Evolutionary conservation across 2,888 invertebrate genomes (phyloP).

Genomic region (Mesorhabditis spiculigera): DNA sequence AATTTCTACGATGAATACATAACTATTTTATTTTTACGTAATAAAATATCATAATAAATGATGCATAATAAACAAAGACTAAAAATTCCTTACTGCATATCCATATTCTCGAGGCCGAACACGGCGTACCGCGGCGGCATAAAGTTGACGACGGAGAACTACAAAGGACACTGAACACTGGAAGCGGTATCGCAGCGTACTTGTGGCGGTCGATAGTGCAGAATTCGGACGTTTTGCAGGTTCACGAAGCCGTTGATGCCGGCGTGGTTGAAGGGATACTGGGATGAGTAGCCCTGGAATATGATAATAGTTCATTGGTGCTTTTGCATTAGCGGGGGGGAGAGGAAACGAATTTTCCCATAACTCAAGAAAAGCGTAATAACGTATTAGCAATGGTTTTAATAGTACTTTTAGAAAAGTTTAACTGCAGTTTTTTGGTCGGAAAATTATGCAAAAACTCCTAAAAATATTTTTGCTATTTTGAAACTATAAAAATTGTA

Average conservation of each 20-base stretch:
- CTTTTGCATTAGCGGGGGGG: not conserved
- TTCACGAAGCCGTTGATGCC: slow-evolving; percentile 46
- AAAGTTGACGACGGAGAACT: slow-evolving; percentile 49
- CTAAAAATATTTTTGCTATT: not conserved
- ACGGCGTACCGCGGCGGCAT: slow-evolving; percentile 45
- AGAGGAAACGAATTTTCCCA: too few relatives aligned
- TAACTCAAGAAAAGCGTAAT: too few relatives aligned
- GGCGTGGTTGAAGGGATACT: slow-evolving; percentile 46
- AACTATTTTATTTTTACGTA: too few relatives aligned
- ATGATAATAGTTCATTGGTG: not conserved
- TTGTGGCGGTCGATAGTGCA: slow-evolving; percentile 45
- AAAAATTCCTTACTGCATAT: slow-evolving; percentile 47
- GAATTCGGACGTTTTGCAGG: slow-evolving; percentile 42
- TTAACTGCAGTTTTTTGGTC: not conserved
- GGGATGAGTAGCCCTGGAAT: slow-evolving; percentile 23
- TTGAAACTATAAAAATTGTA: not conserved
- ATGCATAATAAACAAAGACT: too few relatives aligned
- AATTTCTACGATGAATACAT: too few relatives aligned
- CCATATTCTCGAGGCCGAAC: slow-evolving; percentile 48
- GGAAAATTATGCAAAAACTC: not conserved
- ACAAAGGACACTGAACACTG: not conserved
- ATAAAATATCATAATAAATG: too few relatives aligned
- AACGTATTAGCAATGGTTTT: too few relatives aligned
- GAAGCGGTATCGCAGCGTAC: slow-evolving; percentile 13
- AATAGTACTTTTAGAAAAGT: too few relatives aligned